Base-by-base conservation (phyloP, 2,797 vertebrate species). In the Spinus olivaceus region DNA sequence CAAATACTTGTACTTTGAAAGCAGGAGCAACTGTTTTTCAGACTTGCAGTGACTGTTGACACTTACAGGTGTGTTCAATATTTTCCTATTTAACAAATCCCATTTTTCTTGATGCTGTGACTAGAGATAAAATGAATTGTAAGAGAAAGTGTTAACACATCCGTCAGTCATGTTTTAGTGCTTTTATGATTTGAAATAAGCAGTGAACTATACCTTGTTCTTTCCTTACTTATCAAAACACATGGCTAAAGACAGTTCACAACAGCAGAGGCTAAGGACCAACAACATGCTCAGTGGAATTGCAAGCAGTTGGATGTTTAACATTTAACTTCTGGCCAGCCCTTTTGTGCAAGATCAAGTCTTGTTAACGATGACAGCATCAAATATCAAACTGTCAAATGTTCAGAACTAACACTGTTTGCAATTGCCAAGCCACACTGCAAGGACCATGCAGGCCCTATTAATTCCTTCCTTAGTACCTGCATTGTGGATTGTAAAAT, bases 351-450 rank as follows among this genome's bases (percentile, higher is more conserved):
- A 96, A 88, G 76, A 70, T 86, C 74, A 81, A 59, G 41, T 81
- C 59, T 70, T 86, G 37, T 78, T 96, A 95, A 93, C 82, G 60
- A 95, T 78, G 88, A 82, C 65, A 76, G 44, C 50, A 71, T 46
- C 64, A 61, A 92, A 63, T 35, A 71, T 32, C 42, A 87, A 51
- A 35, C 33, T 70, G 42, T 51, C 37, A 91, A 84, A 37, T 25
- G 13, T 33, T 67, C 37, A 85, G 35, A 94, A 57, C 59, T 72
- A 76, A 83, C 42, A 86, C 20, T 25, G 53, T 41, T 51, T 74
- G 49, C 51, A 95, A 90, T 70, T 14, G 27, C 35, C 77, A 94
- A 95, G 39, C 39, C 23, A 72, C 69, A 56, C 30, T 74, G 21
- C 35, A 73, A 76, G 78, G 27, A 56, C 54, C 14, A 32, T 22